These are phyloP conservation scores for Percina caprodes DNA, from an alignment of 2,113 vertebrate species.

Conservation along the genomic window DNA sequence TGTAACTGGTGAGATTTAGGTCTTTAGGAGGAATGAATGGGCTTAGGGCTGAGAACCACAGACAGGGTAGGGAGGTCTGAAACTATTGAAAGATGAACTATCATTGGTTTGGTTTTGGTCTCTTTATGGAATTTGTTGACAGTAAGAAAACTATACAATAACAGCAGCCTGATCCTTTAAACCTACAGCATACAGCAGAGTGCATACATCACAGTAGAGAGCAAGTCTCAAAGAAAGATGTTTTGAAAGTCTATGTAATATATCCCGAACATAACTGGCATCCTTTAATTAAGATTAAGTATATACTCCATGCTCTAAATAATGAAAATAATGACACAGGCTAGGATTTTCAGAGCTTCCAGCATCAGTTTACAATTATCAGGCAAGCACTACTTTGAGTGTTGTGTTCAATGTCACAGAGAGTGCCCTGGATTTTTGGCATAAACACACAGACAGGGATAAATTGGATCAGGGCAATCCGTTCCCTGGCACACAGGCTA, in stretches of 20 bases:
- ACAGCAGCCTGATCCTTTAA: background rate
- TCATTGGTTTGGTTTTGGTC: background rate
- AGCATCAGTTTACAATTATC: conserved; percentile 58
- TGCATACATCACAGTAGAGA: background rate
- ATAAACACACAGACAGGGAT: conserved; percentile 30
- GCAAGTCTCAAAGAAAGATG: background rate
- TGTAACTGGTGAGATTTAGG: too few relatives aligned
- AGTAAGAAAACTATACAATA: background rate
- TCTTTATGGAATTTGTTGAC: background rate
- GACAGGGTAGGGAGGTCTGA: background rate
- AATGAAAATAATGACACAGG: conserved; percentile 7
- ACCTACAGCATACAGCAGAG: background rate
- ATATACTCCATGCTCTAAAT: conserved; percentile 3
- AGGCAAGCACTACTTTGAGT: conserved; percentile 62
- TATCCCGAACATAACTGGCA: conserved; percentile 20
- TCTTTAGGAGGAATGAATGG: background rate
- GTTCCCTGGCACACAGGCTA: conserved; percentile 18
- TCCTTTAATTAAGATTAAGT: background rate
- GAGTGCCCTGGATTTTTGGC: conserved; percentile 47
- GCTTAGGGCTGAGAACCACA: background rate
- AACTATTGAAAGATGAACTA: background rate
- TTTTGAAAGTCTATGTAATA: background rate
- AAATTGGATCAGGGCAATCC: conserved; percentile 31
- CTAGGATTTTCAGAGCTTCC: conserved; percentile 13
- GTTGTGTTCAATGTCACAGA: conserved; percentile 53